Conservation (phyloP, 2,113 vertebrate genomes). For the Phylloscopus trochiloides region DNA sequence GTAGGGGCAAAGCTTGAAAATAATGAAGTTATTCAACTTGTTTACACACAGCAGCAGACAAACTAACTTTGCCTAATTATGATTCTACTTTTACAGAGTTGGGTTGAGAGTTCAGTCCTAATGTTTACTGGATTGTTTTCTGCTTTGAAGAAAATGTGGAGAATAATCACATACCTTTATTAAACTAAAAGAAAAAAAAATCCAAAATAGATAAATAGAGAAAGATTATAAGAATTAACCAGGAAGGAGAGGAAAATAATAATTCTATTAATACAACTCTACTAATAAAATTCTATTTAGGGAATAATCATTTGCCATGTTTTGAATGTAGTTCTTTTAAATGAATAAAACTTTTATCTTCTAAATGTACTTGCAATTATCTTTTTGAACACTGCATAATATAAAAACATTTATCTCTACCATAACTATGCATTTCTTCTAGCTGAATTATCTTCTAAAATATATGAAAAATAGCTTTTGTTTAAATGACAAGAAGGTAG, state of each 20-base stretch:
- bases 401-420: neutral
- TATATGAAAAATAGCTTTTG: neutral
- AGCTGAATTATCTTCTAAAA: neutral
- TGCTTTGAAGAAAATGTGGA: neutral
- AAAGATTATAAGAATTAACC: neutral
- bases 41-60: conserved; percentile 55
- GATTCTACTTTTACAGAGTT: neutral
- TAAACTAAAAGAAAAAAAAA: neutral
- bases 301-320: neutral
- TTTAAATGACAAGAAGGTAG: neutral
- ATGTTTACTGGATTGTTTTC: neutral
- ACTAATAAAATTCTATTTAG: neutral
- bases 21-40: conserved; percentile 53
- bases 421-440: neutral
- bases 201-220: neutral
- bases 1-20: conserved; percentile 41
- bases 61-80: conserved; percentile 54
- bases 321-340: neutral
- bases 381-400: neutral
- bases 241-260: neutral
- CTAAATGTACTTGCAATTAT: neutral
- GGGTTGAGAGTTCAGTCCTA: conserved; percentile 13
- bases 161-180: neutral
- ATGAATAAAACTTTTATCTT: neutral
- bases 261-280: neutral